Base-by-base conservation (phyloP, 2,888 invertebrate genomes). In the Zaprionus bogoriensis region DNA sequence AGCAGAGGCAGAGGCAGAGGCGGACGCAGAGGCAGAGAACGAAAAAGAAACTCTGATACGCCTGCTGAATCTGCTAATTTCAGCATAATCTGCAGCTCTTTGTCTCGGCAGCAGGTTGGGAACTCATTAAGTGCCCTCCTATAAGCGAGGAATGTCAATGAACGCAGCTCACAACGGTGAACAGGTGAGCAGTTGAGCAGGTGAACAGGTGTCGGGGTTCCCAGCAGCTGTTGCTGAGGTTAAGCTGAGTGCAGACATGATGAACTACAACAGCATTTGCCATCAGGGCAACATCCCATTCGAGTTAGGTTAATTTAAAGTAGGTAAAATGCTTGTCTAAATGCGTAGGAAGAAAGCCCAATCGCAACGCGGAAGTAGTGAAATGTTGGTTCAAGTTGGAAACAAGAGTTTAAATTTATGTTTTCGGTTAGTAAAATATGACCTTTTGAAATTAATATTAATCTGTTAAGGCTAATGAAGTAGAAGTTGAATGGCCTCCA, bases 11-110 rank as follows among this genome's bases (percentile, higher is more conserved):
- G 27, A n/a, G n/a, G 45, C 48, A 48, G 5, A 30, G 30, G n/a
- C n/a, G 4, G 14, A 14, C 2, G 7, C 9, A 27, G 14, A 12
- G 19, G n/a, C n/a, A 39, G 4, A 19, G 5, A 22, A 17, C 22
- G 9, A 30, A 52, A 38, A 41, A 52, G 28, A 27, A 42, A 28
- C 53, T 63, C 47, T 74, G 86, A 63, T 85, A 86, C 67, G 84
- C 77, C 84, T 70, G 54, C 63, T 86, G 80, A 68, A 51, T 86
- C 67, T 58, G 67, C 80, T 86, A 86, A 86, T 86, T 86, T 76
- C 46, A 77, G 58, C 81, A 62, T 83, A 66, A 67, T 65, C 73
- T 65, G 57, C 54, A 65, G 62, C 50, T 66, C 50, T 74, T 74
- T 60, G 63, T 67, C 57, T 73, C 55, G 17, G 9, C 47, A 32